Evolutionary conservation across 2,797 vertebrate genomes (phyloP).

Genomic region (Silurus lanzhouensis): DNA sequence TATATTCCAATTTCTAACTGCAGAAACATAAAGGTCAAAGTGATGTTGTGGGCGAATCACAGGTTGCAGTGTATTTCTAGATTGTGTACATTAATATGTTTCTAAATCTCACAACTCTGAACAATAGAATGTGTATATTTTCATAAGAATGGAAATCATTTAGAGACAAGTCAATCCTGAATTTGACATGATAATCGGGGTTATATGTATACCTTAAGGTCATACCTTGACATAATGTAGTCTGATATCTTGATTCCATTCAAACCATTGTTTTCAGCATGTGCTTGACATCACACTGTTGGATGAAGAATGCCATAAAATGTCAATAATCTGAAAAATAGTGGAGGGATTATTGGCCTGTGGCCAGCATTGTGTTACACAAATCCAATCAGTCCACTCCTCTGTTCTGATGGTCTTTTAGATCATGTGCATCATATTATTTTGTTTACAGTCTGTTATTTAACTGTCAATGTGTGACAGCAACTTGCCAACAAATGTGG

Average conservation of each 20-base stretch:
- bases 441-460: conserved; percentile 79
- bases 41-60: not conserved
- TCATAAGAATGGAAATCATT: not conserved
- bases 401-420: conserved; percentile 27
- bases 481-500: conserved; percentile 76
- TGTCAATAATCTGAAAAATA: conserved; percentile 7
- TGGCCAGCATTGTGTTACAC: not conserved
- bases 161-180: not conserved
- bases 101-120: not conserved
- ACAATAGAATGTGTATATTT: not conserved
- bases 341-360: not conserved
- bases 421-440: conserved; percentile 63
- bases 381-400: conserved; percentile 23
- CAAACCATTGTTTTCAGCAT: not conserved
- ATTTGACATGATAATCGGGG: not conserved
- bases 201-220: not conserved
- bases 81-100: not conserved
- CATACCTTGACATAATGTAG: not conserved
- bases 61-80: not conserved
- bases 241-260: not conserved
- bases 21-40: not conserved
- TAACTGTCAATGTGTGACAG: conserved; percentile 75
- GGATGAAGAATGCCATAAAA: not conserved
- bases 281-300: not conserved
- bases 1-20: not conserved